A percentile compares a stretch with the other conserved stretches of the same genome.
Conservation (phyloP, 2,888 invertebrate species). For the Eristalis tenax region DNA sequence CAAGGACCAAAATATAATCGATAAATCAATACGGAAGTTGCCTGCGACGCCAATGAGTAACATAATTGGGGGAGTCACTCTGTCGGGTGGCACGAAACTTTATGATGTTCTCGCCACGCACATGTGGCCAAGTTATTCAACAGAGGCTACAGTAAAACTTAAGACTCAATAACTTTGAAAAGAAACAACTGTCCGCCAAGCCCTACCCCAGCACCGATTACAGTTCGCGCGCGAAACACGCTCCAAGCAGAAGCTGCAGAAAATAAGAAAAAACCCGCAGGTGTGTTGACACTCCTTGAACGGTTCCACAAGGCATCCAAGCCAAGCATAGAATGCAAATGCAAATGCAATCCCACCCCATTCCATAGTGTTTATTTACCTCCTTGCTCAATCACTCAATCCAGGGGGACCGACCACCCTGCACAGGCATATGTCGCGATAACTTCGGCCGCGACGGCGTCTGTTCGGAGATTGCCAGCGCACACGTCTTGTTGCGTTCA, state of each 20-base stretch:
- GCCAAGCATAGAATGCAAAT: neutral
- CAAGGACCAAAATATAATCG: conserved; percentile 57
- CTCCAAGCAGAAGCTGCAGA: neutral
- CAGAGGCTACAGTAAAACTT: neutral
- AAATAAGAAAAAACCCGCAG: neutral
- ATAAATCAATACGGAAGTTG: conserved; percentile 57
- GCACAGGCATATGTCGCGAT: conserved; percentile 43
- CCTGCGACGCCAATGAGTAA: conserved; percentile 33
- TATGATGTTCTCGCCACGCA: neutral
- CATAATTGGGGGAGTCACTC: conserved; percentile 33
- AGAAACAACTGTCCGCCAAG: neutral
- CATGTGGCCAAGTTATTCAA: neutral
- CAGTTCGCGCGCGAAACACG: conserved; percentile 42
- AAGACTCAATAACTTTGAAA: neutral
- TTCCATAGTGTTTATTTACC: conserved; percentile 52
- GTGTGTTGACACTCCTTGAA: neutral
- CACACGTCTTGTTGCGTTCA: conserved; percentile 8
- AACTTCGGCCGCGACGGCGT: neutral
- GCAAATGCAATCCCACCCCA: conserved; percentile 2
- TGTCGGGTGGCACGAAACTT: neutral
- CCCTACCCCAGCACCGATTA: neutral
- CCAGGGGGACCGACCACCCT: neutral
- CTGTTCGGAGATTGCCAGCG: neutral
- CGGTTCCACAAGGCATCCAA: neutral
- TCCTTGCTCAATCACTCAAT: conserved; percentile 23